phyloP scores from a whole-genome alignment of 2,888 invertebrate genomes.

The Drosophila pseudotalamancana region DNA sequence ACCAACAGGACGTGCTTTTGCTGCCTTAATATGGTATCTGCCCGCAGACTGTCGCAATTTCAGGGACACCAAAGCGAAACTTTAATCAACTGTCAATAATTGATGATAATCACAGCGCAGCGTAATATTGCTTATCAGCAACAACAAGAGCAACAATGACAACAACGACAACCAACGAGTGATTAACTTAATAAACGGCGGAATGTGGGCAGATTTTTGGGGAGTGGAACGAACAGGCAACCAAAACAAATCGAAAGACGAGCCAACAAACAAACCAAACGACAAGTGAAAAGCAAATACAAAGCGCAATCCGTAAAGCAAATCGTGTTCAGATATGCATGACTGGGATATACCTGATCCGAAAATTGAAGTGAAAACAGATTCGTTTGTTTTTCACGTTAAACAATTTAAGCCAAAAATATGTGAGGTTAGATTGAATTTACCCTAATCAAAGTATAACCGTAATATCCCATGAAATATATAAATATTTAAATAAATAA shows the following conservation, averaged over 20 bases:
- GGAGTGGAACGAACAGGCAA: neutral
- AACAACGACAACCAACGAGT: slow-evolving; percentile 32
- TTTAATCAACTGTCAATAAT: slow-evolving; percentile 72
- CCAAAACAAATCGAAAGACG: slow-evolving; percentile 27
- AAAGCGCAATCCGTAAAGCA: slow-evolving; percentile 16
- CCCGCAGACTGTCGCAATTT: slow-evolving; percentile 5
- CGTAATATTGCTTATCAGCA: slow-evolving; percentile 54
- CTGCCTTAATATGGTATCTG: slow-evolving; percentile 2
- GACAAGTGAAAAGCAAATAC: slow-evolving; percentile 42
- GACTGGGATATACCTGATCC: slow-evolving; percentile 29
- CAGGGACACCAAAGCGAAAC: slow-evolving; percentile 49
- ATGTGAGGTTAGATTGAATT: too few species aligned
- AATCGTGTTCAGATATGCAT: neutral
- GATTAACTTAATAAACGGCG: slow-evolving; percentile 56
- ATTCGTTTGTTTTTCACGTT: too few species aligned
- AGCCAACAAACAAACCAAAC: slow-evolving; percentile 31
- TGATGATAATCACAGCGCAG: slow-evolving; percentile 65
- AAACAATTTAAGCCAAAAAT: too few species aligned
- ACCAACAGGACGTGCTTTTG: slow-evolving; percentile 30
- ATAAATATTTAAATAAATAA: too few species aligned
- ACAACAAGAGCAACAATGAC: slow-evolving; percentile 13
- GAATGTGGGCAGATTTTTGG: neutral
- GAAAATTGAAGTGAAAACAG: neutral
- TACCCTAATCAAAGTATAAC: too few species aligned
- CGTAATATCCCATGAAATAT: too few species aligned